These are phyloP conservation scores for Strix aluco DNA, from an alignment of 2,113 vertebrate species.

Conservation along the genomic window DNA sequence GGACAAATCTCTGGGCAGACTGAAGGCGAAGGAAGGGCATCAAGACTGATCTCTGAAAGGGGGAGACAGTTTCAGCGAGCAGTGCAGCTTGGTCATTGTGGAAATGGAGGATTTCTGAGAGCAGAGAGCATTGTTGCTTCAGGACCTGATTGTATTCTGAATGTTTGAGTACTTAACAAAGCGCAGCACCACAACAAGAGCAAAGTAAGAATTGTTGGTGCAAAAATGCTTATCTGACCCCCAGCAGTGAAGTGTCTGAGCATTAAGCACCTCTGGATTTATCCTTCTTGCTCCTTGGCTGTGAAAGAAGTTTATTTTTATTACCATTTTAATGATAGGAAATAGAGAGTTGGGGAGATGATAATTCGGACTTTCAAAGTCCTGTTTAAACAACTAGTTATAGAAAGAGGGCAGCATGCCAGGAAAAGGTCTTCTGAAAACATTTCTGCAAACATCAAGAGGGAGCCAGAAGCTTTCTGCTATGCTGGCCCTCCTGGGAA, in stretches of 20 bases:
- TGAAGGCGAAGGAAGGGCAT: not conserved
- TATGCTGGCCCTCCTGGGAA: conserved; percentile 24
- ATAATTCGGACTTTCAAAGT: not conserved
- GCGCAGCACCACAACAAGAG: not conserved
- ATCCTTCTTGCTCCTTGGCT: not conserved
- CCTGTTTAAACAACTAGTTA: conserved; percentile 1
- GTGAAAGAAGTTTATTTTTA: not conserved
- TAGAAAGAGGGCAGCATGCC: not conserved
- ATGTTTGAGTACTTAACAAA: not conserved
- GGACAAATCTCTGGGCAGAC: not conserved
- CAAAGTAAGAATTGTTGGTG: not conserved
- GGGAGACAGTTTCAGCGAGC: not conserved
- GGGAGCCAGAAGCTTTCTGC: conserved; percentile 47
- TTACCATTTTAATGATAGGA: not conserved
- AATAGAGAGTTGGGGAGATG: not conserved
- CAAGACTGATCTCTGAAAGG: not conserved
- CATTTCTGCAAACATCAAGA: conserved; percentile 38
- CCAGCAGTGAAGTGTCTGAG: not conserved
- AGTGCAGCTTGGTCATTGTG: not conserved
- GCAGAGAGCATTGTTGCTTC: not conserved
- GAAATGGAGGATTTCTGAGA: not conserved
- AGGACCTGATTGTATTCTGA: not conserved
- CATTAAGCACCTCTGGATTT: not conserved
- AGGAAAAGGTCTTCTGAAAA: conserved; percentile 47
- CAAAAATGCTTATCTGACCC: not conserved